Evolutionary conservation across 2,888 invertebrate species (phyloP).

Genomic region (Harmothoe impar): DNA sequence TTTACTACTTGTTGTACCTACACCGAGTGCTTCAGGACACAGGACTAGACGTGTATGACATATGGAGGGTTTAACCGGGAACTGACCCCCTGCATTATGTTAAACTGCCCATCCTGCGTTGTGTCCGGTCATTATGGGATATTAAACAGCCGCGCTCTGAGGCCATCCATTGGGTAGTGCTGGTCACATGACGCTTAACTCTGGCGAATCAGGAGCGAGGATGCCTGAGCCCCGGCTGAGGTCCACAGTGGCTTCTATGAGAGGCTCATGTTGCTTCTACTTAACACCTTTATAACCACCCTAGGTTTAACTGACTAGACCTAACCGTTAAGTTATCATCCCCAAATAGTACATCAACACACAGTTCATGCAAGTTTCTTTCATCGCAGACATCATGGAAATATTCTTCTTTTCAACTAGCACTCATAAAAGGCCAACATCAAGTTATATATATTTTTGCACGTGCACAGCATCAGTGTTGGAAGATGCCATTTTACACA

Average conservation of each 20-base stretch:
- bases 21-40: neutral
- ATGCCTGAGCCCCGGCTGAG: neutral
- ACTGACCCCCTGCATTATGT: neutral
- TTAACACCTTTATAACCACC: neutral
- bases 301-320: no score
- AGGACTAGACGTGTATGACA: neutral
- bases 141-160: neutral
- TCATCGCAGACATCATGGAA: neutral
- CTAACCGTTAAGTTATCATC: no score
- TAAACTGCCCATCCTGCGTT: neutral
- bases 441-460: no score
- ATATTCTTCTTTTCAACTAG: no score
- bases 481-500: no score
- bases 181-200: slow-evolving; percentile 33
- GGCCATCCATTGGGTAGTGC: slow-evolving; percentile 34
- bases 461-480: no score
- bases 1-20: neutral
- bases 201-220: neutral
- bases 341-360: no score
- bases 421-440: no score
- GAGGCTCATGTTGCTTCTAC: neutral
- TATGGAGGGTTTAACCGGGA: neutral
- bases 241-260: no score
- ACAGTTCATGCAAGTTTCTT: neutral
- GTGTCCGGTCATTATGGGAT: neutral